phyloP scores from a whole-genome alignment of 2,888 invertebrate species.

The Drosophila cognata region DNA sequence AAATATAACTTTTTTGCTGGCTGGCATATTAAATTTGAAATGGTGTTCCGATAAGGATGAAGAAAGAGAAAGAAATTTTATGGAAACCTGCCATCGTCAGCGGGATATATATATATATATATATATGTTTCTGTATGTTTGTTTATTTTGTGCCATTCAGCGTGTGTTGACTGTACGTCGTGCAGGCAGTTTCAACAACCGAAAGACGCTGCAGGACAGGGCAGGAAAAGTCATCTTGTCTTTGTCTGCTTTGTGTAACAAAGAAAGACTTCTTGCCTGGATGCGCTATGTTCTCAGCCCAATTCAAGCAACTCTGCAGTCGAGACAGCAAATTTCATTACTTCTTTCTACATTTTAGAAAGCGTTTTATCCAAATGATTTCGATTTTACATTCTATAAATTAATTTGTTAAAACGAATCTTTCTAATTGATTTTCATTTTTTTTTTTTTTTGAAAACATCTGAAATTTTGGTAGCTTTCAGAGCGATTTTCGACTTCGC shows the following conservation, averaged over 20 bases:
- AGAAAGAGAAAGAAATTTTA: background rate
- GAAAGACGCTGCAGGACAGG: background rate
- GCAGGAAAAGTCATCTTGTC: background rate
- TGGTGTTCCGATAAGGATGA: background rate
- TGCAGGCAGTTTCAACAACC: background rate
- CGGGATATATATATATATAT: background rate
- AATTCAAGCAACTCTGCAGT: background rate
- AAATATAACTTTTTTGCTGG: background rate
- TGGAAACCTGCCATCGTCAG: background rate
- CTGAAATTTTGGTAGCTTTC: background rate
- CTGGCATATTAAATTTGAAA: background rate
- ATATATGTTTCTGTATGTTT: background rate
- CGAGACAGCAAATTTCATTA: background rate
- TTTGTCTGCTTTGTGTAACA: background rate
- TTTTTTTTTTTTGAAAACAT: background rate
- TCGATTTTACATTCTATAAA: background rate
- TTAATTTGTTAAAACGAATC: background rate
- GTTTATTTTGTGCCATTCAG: background rate
- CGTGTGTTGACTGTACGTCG: background rate
- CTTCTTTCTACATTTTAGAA: background rate
- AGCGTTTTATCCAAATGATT: background rate
- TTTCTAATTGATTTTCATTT: background rate
- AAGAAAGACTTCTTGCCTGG: background rate
- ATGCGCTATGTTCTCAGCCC: background rate
- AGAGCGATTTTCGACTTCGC: background rate